Evolutionary conservation across 2,888 invertebrate genomes (phyloP).

Genomic region (Linnaemya tessellans): DNA sequence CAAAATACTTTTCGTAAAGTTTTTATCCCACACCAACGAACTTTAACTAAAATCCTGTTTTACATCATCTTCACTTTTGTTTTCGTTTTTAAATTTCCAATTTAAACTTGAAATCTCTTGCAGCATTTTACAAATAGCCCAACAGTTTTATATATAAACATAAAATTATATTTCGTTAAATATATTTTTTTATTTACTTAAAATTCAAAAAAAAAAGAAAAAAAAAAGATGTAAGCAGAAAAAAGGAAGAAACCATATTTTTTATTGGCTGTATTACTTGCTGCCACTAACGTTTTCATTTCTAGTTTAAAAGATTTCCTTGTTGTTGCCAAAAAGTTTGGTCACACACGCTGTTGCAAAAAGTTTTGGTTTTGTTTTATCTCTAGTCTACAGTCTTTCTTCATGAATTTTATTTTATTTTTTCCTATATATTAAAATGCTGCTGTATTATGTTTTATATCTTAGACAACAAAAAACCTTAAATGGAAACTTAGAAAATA

Average conservation of each 20-base stretch:
- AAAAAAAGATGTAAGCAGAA: constrained; percentile 11
- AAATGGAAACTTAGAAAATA: constrained; percentile 1
- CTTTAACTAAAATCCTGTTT: constrained; percentile 44
- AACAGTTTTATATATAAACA: not conserved
- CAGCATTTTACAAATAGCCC: constrained; percentile 10
- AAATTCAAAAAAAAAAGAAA: not conserved
- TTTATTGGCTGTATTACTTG: constrained; percentile 27
- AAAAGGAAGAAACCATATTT: constrained; percentile 22
- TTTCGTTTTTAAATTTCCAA: constrained; percentile 46
- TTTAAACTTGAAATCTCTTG: constrained; percentile 47
- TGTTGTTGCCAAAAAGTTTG: constrained; percentile 42
- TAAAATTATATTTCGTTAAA: not conserved
- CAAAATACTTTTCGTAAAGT: not conserved
- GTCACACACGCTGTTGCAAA: not conserved
- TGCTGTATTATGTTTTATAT: constrained; percentile 22
- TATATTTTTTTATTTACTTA: constrained; percentile 5
- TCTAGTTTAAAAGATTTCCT: constrained; percentile 66
- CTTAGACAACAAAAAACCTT: constrained; percentile 39
- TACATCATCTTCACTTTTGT: constrained; percentile 62
- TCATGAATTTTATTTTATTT: constrained; percentile 9
- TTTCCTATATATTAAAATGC: not conserved
- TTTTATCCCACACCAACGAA: constrained; percentile 53
- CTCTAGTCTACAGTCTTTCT: not conserved
- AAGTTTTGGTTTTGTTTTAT: not conserved
- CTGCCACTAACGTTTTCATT: constrained; percentile 49